Base-by-base conservation (phyloP, 2,888 invertebrate species). In the Phania funesta region DNA sequence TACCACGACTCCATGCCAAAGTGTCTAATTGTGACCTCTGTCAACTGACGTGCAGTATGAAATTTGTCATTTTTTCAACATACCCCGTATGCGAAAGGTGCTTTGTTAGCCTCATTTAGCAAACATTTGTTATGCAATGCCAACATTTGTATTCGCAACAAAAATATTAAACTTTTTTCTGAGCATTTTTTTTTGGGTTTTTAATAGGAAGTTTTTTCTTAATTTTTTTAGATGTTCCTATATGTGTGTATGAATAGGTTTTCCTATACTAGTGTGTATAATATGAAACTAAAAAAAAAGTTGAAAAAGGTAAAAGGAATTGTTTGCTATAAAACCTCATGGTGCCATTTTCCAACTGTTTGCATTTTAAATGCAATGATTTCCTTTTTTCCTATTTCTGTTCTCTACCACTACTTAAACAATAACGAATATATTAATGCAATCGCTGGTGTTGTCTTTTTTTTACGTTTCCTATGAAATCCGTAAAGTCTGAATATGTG, bases 361-460 rank as follows among this genome's bases (percentile, higher is more conserved):
- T 89, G 88, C 87, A 88, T 89, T 89, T 89, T 86, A 88, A 89
- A 89, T 89, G 89, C 89, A 89, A 87, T 88, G 87, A 86, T 87
- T 88, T 88, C 87, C 87, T 88, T 88, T 80, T 67, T 32, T 70
- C 58, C 24, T 62, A 50, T 65, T 50, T 48, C 38, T 38, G 9
- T 54, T 77, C 52, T 77, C 26, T 70, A 56, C 54, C 32, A 46
- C 48, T 56, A 64, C 73, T 50, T 29, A 24, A 54, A 44, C 54
- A 65, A 35, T 60, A 64, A 13, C 29, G 13, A 62, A 52, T 44
- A 52, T 44, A 60, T 41, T 24, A 35, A 62, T 68, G 52, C 54
- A 70, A 29, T 73, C 48, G 62, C 62, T 73, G 54, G 41, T 41
- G 13, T 29, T 68, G 52, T 54, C 20, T 68, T 41, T 70, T 50